These are phyloP conservation scores for Marmota flaviventris DNA, from an alignment of 2,113 vertebrate genomes.

Conservation along the genomic window DNA sequence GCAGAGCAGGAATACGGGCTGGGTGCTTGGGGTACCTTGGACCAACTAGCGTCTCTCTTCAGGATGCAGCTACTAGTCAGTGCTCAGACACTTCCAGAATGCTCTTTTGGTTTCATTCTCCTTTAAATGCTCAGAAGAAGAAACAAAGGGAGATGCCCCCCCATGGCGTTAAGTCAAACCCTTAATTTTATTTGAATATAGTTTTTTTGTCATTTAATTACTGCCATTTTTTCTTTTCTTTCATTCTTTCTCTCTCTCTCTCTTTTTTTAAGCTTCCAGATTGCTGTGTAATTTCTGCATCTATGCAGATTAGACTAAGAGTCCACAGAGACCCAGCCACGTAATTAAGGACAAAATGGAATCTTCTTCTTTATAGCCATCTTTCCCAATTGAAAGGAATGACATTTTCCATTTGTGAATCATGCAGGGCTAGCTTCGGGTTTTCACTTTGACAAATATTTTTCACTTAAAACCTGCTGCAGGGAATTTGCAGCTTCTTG, in stretches of 20 bases:
- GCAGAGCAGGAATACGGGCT: neutral
- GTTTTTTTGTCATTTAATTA: constrained; percentile 87
- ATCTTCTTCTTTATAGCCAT: constrained; percentile 46
- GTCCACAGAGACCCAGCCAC: constrained; percentile 81
- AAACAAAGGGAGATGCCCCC: constrained; percentile 82
- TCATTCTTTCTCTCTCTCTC: neutral
- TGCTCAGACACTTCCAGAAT: constrained; percentile 61
- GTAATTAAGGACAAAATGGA: constrained; percentile 82
- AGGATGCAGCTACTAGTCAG: constrained; percentile 23
- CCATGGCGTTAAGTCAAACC: constrained; percentile 86
- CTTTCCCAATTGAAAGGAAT: constrained; percentile 7
- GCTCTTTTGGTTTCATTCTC: constrained; percentile 72
- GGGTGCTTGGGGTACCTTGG: fast-evolving
- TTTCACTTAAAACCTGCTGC: constrained; percentile 45
- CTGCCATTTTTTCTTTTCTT: constrained; percentile 79
- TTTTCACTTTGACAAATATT: constrained; percentile 67
- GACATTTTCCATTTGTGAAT: constrained; percentile 19
- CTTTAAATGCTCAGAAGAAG: constrained; percentile 79
- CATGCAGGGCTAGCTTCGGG: neutral
- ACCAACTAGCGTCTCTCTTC: neutral
- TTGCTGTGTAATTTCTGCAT: constrained; percentile 85
- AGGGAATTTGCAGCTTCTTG: constrained; percentile 17
- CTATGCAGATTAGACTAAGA: constrained; percentile 82
- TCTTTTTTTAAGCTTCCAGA: constrained; percentile 79
- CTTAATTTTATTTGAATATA: constrained; percentile 87